Base-by-base conservation (phyloP, 2,888 invertebrate genomes). In the Nomada ruficornis region DNA sequence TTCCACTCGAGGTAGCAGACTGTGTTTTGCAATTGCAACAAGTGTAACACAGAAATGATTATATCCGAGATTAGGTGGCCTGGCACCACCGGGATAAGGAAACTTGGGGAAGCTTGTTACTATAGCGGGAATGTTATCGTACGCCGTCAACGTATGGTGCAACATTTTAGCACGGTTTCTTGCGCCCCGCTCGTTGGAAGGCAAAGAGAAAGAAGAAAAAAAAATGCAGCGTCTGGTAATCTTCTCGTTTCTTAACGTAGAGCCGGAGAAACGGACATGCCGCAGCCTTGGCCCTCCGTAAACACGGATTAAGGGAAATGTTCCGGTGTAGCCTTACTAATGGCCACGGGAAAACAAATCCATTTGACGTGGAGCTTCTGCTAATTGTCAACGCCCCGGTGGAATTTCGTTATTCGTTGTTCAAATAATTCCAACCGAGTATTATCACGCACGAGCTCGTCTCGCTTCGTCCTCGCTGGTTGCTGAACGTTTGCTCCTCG, bases 231-330 rank as follows among this genome's bases (percentile, higher is more conserved):
- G 72, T 74, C 82, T 82, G 83, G 77, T 71, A 83, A 83, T 73
- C 73, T 59, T 83, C 82, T 62, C 77, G 64, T 81, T 81, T 73
- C 67, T 78, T 71, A 80, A 75, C 67, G 29, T 55, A 44, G 23
- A 63, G 26, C 26, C n/a, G 50, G 42, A 57, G 62, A 52, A 64
- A 57, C 67, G 69, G 68, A 72, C 68, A 75, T 52, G 75, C 68
- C 62, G 65, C 67, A 65, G 72, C 64, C n/a, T 11, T 42, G 23
- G 20, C 26, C 59, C 64, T 54, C 67, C 77, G 81, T 83, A 83
- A 83, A 82, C 77, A 77, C 74, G 81, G 83, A 83, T 83, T 81
- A 83, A 81, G 81, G 77, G 74, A 71, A 83, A 74, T 82, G 70
- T 68, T 64, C 70, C 67, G 70, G 77, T 74, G 77, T 82, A 75